These are phyloP conservation scores for Conus canariensis DNA, from an alignment of 2,888 invertebrate genomes.

Conservation along the genomic window DNA sequence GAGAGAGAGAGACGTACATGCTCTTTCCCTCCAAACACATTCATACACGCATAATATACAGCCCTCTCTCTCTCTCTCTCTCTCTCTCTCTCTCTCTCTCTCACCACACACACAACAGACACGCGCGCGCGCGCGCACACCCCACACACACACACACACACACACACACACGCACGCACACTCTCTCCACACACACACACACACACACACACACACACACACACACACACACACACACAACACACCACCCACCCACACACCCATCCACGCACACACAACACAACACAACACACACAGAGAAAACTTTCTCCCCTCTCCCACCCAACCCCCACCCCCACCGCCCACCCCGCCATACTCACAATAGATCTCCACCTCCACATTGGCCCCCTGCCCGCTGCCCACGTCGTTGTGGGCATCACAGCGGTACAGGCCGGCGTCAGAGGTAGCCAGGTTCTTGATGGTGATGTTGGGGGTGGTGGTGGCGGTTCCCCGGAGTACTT, in stretches of 20 bases:
- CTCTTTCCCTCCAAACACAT: too few relatives aligned
- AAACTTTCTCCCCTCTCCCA: neutral
- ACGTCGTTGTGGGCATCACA: slow-evolving; percentile 40
- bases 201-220: neutral
- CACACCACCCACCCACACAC: neutral
- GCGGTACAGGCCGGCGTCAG: slow-evolving; percentile 32
- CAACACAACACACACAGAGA: neutral
- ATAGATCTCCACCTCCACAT: neutral
- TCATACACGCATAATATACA: too few relatives aligned
- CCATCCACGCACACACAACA: neutral
- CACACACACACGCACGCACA: neutral
- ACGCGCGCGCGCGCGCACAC: too few relatives aligned
- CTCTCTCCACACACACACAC: neutral
- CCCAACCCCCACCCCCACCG: neutral
- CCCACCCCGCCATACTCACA: slow-evolving; percentile 17
- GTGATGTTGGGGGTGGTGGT: slow-evolving; percentile 20
- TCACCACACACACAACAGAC: too few relatives aligned
- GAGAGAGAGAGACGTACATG: too few relatives aligned
- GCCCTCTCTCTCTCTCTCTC: too few relatives aligned
- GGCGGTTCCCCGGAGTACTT: slow-evolving; percentile 37
- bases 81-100: too few relatives aligned
- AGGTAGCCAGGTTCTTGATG: neutral
- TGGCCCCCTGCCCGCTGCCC: slow-evolving; percentile 10
- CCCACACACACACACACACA: too few relatives aligned
- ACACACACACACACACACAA: neutral